Base-by-base conservation (phyloP, 2,888 invertebrate species). In the Ophion obscuratus region DNA sequence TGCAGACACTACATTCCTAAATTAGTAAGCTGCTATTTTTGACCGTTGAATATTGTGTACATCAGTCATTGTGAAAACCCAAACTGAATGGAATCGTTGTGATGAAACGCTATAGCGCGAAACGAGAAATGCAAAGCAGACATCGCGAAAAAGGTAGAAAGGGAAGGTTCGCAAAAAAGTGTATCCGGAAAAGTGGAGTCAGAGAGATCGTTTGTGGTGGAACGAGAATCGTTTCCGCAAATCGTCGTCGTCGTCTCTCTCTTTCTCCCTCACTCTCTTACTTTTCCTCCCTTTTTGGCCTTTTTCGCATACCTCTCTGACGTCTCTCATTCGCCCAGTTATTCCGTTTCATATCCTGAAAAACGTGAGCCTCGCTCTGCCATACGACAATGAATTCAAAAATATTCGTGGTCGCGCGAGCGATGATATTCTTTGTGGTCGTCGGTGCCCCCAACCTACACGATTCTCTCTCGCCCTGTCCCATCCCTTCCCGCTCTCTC, bases 321-420 rank as follows among this genome's bases (percentile, higher is more conserved):
- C 36, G 31, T 79, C 68, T 61, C 79, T 83, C 68, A 83, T 83
- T 75, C 79, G 74, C 83, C 74, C 79, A 79, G 68, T 74, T 83
- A 83, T 83, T 83, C 64, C 83, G 83, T 74, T 83, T 83, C 62
- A 75, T 68, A 75, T 79, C 74, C 71, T 74, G 61, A 68, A 81
- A 81, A 84, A 64, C 77, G 83, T 73, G 77, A 47, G 67, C 73
- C 78, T 20, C 78, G 70, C 79, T 62, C 74, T 64, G 71, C 75
- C 76, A 59, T 70, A 80, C 66, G 44, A 83, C 83, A 84, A 84
- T 84, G 80, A 64, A 84, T 84, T 84, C 76, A 84, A 84, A 84
- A 84, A 84, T 84, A 84, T 84, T 84, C 84, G 66, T 80, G 59
- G 70, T 47, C 76, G 75, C 40, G 40, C 75, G 74, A 68, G 67